These are phyloP conservation scores for Phrynocephalus versicolor DNA, from an alignment of 2,113 vertebrate species.

Conservation along the genomic window DNA sequence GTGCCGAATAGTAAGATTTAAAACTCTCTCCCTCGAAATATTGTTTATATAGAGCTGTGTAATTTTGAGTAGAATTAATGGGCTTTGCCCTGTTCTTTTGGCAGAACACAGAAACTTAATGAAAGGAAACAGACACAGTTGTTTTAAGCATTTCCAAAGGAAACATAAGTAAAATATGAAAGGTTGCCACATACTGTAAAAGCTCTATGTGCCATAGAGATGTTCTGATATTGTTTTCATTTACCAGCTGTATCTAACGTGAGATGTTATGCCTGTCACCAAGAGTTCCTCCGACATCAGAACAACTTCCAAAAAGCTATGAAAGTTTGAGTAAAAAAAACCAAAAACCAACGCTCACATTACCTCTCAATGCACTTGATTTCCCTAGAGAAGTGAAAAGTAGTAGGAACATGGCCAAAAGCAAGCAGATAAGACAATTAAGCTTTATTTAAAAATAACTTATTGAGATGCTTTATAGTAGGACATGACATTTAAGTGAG, in stretches of 20 bases:
- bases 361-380: slow-evolving; percentile 56
- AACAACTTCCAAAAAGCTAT: slow-evolving; percentile 57
- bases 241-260: slow-evolving; percentile 67
- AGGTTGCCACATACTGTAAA: slow-evolving; percentile 56
- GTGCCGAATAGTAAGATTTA: slow-evolving; percentile 31
- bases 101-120: slow-evolving; percentile 73
- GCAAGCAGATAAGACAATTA: slow-evolving; percentile 51
- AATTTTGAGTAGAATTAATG: slow-evolving; percentile 73
- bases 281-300: slow-evolving; percentile 66
- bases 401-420: slow-evolving; percentile 60
- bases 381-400: slow-evolving; percentile 63
- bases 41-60: slow-evolving; percentile 69
- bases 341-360: slow-evolving; percentile 41
- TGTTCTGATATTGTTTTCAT: slow-evolving; percentile 65
- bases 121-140: slow-evolving; percentile 79
- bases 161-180: slow-evolving; percentile 71
- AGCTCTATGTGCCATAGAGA: slow-evolving; percentile 64
- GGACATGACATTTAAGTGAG: slow-evolving; percentile 45
- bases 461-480: slow-evolving; percentile 42
- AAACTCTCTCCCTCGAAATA: slow-evolving; percentile 44
- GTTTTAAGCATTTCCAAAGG: slow-evolving; percentile 76
- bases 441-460: not conserved
- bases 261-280: slow-evolving; percentile 62
- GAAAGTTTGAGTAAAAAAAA: slow-evolving; percentile 56
- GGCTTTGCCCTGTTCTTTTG: slow-evolving; percentile 70